phyloP scores from a whole-genome alignment of 2,113 vertebrate species.

The Ciconia boyciana region DNA sequence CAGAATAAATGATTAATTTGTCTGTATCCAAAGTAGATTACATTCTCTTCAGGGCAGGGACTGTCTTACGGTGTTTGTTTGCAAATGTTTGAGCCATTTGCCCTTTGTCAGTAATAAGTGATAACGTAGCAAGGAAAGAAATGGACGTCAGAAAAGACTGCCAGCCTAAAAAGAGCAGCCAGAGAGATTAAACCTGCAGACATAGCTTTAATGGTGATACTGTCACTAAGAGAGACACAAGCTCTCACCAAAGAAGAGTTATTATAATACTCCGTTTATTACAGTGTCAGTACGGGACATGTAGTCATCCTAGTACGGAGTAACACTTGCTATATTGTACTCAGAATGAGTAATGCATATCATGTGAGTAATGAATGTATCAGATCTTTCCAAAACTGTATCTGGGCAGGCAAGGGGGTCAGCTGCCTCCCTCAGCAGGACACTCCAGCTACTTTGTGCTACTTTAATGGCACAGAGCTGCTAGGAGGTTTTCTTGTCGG shows the following conservation, averaged over 20 bases:
- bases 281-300: neutral
- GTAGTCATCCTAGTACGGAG: neutral
- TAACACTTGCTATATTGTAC: slow-evolving; percentile 11
- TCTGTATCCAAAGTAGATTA: neutral
- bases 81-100: neutral
- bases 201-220: neutral
- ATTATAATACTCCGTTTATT: neutral
- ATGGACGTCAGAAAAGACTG: neutral
- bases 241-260: neutral
- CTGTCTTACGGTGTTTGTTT: neutral
- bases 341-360: neutral
- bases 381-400: neutral
- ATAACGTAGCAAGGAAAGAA: neutral
- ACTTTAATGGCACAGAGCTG: neutral
- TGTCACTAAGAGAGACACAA: neutral
- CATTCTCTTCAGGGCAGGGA: neutral
- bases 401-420: neutral
- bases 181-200: neutral
- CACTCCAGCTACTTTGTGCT: neutral
- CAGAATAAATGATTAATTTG: neutral
- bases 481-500: neutral
- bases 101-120: neutral
- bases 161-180: neutral
- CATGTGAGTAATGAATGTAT: neutral
- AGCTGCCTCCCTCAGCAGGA: neutral